These are phyloP conservation scores for Sander lucioperca DNA, from an alignment of 2,113 vertebrate species.

Conservation along the genomic window DNA sequence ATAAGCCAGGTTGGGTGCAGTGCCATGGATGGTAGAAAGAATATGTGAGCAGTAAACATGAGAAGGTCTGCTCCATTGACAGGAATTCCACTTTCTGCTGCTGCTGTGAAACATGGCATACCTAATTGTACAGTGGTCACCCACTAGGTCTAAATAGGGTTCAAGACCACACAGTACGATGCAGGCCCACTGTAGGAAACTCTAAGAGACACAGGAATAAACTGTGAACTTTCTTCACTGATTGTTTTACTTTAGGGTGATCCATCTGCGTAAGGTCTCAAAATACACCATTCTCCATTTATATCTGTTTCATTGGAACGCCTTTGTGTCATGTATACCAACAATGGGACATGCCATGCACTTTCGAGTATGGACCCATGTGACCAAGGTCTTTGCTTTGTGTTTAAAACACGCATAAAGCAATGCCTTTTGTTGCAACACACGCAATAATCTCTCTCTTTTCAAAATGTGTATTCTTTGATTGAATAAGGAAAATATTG, in stretches of 20 bases:
- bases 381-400: slow-evolving; percentile 2
- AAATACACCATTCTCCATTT: slow-evolving; percentile 54
- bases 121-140: slow-evolving; percentile 86
- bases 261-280: slow-evolving; percentile 51
- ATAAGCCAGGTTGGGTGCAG: slow-evolving; percentile 58
- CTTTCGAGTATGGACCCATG: background rate
- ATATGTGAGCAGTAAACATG: slow-evolving; percentile 73
- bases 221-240: slow-evolving; percentile 58
- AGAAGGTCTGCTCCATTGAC: slow-evolving; percentile 76
- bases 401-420: background rate
- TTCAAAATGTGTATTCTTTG: background rate
- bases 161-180: slow-evolving; percentile 83
- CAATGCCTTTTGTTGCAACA: background rate
- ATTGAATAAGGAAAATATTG: background rate
- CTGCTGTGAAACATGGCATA: slow-evolving; percentile 78
- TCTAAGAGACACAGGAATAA: slow-evolving; percentile 68
- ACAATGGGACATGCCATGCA: slow-evolving; percentile 18
- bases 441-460: background rate
- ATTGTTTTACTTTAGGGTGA: slow-evolving; percentile 75
- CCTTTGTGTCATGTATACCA: slow-evolving; percentile 25
- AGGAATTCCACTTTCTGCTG: slow-evolving; percentile 78
- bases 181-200: slow-evolving; percentile 71
- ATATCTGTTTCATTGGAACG: slow-evolving; percentile 30
- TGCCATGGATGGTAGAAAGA: slow-evolving; percentile 52
- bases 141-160: slow-evolving; percentile 83